These are phyloP conservation scores for Illadopsis cleaveri DNA, from an alignment of 2,113 vertebrate species.

Conservation along the genomic window DNA sequence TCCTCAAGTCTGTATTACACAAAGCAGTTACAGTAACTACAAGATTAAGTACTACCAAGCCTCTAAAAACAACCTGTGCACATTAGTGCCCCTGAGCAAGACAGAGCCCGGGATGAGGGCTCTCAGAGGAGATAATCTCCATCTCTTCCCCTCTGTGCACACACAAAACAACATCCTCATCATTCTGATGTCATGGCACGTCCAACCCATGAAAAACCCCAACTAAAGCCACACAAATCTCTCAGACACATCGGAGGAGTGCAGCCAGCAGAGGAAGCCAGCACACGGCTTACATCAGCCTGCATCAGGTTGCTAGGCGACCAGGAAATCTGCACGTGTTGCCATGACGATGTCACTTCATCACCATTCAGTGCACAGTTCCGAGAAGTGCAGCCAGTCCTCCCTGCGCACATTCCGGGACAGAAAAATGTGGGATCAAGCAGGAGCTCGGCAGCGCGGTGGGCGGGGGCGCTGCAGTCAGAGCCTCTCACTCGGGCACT, in stretches of 20 bases:
- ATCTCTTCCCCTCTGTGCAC: neutral
- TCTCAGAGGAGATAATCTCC: neutral
- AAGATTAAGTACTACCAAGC: neutral
- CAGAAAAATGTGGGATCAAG: neutral
- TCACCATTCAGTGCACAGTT: constrained; percentile 69
- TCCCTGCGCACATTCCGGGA: neutral
- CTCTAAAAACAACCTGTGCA: neutral
- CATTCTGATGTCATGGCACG: neutral
- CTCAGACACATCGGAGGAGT: constrained; percentile 52
- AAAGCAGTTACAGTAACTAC: neutral
- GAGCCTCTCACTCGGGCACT: fast-evolving
- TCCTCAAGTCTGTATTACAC: neutral
- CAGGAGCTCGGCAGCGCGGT: fast-evolving
- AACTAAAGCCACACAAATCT: neutral
- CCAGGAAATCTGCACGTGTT: constrained; percentile 80
- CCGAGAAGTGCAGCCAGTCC: neutral
- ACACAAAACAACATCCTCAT: neutral
- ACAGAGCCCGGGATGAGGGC: fast-evolving
- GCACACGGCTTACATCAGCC: constrained; percentile 80
- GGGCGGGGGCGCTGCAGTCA: neutral
- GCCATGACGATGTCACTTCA: constrained; percentile 85
- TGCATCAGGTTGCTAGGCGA: constrained; percentile 79
- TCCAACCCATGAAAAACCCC: neutral
- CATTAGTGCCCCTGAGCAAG: neutral
- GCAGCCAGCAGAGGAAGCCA: constrained; percentile 57